A percentile compares a stretch with the other conserved stretches of the same genome.
These are phyloP conservation scores for Falco berigora DNA, from an alignment of 2,797 vertebrate genomes.

Conservation along the genomic window DNA sequence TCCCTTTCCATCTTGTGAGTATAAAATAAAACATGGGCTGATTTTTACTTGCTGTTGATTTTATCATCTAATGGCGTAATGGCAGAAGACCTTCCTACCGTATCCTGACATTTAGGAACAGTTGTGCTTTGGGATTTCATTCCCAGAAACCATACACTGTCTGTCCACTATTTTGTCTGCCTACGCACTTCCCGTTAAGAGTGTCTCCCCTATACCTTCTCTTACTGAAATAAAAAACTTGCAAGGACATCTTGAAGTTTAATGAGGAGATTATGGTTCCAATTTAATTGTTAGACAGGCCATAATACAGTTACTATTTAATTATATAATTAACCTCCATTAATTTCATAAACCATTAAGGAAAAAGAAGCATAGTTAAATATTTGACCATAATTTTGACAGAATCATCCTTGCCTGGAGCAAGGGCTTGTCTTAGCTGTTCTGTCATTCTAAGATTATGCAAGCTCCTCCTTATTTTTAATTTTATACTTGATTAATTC, in stretches of 20 bases:
- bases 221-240: not conserved
- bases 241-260: not conserved
- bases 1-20: not conserved
- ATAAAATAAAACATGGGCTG: not conserved
- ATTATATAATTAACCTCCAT: not conserved
- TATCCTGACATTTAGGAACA: not conserved
- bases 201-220: not conserved
- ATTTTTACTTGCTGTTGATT: not conserved
- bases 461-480: constrained; percentile 55
- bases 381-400: constrained; percentile 21
- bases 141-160: not conserved
- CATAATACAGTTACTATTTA: not conserved
- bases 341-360: constrained; percentile 5
- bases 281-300: not conserved
- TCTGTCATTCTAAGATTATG: constrained; percentile 19
- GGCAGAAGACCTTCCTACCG: not conserved
- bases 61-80: not conserved
- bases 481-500: constrained; percentile 66
- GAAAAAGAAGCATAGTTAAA: not conserved
- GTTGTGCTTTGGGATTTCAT: not conserved
- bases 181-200: not conserved
- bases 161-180: not conserved
- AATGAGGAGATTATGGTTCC: not conserved
- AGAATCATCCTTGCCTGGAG: not conserved
- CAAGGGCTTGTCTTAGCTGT: not conserved